Base-by-base conservation (phyloP, 2,888 invertebrate genomes). In the Eupithecia pulchellata region DNA sequence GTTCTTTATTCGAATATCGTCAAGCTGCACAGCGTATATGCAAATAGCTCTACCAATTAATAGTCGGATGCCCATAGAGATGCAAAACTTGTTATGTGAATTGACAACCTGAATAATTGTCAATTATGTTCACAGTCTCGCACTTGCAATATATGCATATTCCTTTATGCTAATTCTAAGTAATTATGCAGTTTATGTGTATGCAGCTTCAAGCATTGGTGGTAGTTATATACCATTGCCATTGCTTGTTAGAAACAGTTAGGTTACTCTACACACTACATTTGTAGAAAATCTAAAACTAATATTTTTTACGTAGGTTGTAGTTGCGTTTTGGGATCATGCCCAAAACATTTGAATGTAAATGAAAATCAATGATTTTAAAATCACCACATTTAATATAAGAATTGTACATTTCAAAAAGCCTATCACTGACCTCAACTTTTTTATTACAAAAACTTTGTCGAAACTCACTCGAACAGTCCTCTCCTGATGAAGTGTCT, bases 111-210 rank as follows among this genome's bases (percentile, higher is more conserved):
- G 76, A 67, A 74, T 74, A 78, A 80, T 78, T 81, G 78, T 80
- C 78, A 81, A 80, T 80, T 81, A 82, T 74, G 74, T 71, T 73
- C 65, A 74, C 69, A 75, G 75, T 76, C 76, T 74, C 78, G 79
- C 79, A 78, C 79, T 80, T 78, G 78, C 75, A 78, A 76, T 80
- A 76, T 80, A 65, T 77, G 78, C 74, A 75, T 87, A 90, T 90
- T 86, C 86, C 86, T 67, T 69, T 88, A 93, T 92, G 93, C 85
- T 89, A 92, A 92, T 93, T 85, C 77, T n/a, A 73, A 77, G 76
- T 75, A 74, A 75, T 78, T 76, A 78, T 78, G 75, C 78, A 82
- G 69, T 6, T 57, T 52, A 82, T 82, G 78, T 75, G 83, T 81
- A 81, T 75, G 75, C 78, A 75, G 62, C 17, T 57, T 57, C 29